These are phyloP conservation scores for Oryzias dopingdopingensis DNA, from an alignment of 2,797 vertebrate genomes.

Conservation along the genomic window DNA sequence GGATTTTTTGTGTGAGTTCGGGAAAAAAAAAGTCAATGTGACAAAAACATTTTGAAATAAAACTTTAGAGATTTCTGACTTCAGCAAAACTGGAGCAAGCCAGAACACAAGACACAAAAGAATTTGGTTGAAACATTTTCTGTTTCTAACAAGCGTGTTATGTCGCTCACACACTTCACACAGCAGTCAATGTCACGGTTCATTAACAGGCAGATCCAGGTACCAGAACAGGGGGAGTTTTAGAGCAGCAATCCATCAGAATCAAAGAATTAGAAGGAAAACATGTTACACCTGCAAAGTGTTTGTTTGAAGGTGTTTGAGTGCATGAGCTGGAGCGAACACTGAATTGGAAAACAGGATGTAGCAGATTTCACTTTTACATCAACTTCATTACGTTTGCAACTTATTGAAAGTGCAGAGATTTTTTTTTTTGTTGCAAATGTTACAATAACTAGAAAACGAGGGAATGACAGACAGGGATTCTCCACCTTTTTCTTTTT, in stretches of 20 bases:
- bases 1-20: not conserved
- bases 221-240: not conserved
- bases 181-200: not conserved
- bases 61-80: not conserved
- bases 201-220: conserved; percentile 9
- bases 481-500: conserved; percentile 25
- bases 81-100: too few species aligned
- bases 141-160: too few species aligned
- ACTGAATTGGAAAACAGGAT: conserved; percentile 3
- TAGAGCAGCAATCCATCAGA: not conserved
- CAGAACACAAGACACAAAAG: too few species aligned
- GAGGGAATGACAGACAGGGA: not conserved
- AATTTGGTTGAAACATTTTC: too few species aligned
- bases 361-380: conserved; percentile 10
- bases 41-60: not conserved
- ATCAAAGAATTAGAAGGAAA: not conserved
- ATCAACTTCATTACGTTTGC: not conserved
- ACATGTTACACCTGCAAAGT: conserved; percentile 10
- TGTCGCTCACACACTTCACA: too few species aligned
- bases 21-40: not conserved
- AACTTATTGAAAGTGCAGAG: not conserved
- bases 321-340: conserved; percentile 13
- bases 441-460: not conserved
- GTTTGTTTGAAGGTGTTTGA: not conserved
- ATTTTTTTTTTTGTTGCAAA: not conserved